Percentiles rank a stretch among this genome's conserved stretches.
phyloP scores from a whole-genome alignment of 1,140 invertebrate genomes.

The Cepaea nemoralis region DNA sequence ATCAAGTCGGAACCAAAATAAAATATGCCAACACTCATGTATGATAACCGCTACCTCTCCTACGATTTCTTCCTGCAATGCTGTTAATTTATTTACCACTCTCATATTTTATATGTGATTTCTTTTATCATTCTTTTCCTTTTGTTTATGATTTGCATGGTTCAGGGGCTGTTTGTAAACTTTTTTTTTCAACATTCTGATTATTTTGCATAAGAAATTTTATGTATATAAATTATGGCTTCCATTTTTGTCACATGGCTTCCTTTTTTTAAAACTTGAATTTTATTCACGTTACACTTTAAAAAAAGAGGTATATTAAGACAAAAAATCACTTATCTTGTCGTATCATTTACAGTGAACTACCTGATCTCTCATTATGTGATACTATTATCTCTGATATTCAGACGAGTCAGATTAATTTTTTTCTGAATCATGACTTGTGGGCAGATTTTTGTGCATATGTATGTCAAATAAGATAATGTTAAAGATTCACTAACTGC shows the following conservation, averaged over 20 bases:
- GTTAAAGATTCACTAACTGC: neutral
- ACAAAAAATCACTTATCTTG: neutral
- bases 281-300: neutral
- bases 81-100: constrained; percentile 22
- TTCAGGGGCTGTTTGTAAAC: neutral
- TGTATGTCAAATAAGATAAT: neutral
- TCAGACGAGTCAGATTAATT: neutral
- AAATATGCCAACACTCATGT: neutral
- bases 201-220: neutral
- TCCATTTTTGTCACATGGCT: neutral
- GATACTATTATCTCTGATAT: neutral
- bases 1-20: constrained; percentile 38
- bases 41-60: constrained; percentile 15
- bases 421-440: neutral
- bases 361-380: constrained; percentile 13
- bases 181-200: neutral
- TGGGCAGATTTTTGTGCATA: neutral
- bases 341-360: neutral
- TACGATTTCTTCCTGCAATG: constrained; percentile 1
- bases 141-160: neutral
- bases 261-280: neutral
- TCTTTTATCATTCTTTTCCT: neutral
- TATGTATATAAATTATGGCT: neutral
- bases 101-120: neutral
- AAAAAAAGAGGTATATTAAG: neutral